Evolutionary conservation across 1,140 invertebrate genomes (phyloP), one percentile per base, ranked within the genome.

Genomic region (Aphis craccivora): DNA sequence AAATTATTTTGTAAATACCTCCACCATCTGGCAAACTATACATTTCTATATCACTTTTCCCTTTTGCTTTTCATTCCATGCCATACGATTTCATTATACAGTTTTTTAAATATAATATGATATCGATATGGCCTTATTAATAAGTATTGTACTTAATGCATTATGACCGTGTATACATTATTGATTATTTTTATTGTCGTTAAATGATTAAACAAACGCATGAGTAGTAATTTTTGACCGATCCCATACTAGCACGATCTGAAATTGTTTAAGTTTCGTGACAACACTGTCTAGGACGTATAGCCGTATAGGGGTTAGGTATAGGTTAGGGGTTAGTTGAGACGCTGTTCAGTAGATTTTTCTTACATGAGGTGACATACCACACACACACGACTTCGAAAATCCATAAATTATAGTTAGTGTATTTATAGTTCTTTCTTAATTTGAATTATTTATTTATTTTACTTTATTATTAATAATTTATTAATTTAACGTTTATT

Each of bases 1-100:
- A 76, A 76, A 76, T 76, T 76, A 76, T 76, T 76, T 76, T n/a
- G 30, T 76, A n/a, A 76, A 76, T 76, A 76, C 60, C 60, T 76
- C 30, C 30, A 20, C 60, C 60, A 30, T 76, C 60, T n/a, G 60
- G 60, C 30, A 76, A 30, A 76, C 14, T 30, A n/a, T 76, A 20
- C 3, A n/a, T n/a, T 76, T 76, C 60, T 76, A 3, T 22, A n/a
- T 76, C 60, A 18, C 60, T 76, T 76, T 76, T 76, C 14, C 30
- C 30, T 67, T 30, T 67, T 67, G 8, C 60, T 76, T 20, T 76
- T 1, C 4, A 18, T 18, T 14, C 23, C n/a, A 6, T 76, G n/a
- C 14, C 9, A 60, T 30, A 60, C 60, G 30, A n/a, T 35, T 18
- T 35, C 5, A 18, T 6, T n/a, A 14, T 18, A 5, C 30, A 18